Evolutionary conservation across 2,888 invertebrate genomes (phyloP).

Genomic region (Panzeria rudis): DNA sequence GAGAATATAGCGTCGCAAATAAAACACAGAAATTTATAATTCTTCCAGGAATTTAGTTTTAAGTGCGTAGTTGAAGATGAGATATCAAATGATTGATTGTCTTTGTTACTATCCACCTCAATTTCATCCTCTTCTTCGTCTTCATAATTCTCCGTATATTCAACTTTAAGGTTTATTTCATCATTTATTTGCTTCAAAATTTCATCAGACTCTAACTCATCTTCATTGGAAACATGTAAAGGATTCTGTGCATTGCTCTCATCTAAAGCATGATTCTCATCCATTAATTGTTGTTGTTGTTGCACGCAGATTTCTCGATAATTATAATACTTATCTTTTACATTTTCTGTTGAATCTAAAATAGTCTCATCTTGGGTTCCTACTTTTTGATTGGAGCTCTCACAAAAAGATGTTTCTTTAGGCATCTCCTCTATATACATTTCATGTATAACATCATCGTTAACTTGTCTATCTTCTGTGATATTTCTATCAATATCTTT

Average conservation of each 20-base stretch:
- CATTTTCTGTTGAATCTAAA: not conserved
- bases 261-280: not conserved
- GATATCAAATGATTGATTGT: not conserved
- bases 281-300: not conserved
- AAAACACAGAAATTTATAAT: constrained; percentile 51
- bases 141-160: constrained; percentile 34
- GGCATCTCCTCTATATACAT: constrained; percentile 27
- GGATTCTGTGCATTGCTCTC: not conserved
- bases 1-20: constrained; percentile 34
- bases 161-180: constrained; percentile 7
- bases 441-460: constrained; percentile 9
- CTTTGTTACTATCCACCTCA: not conserved
- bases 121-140: constrained; percentile 25
- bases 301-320: not conserved
- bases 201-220: not conserved
- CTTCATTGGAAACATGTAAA: not conserved
- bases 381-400: not conserved
- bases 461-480: not conserved
- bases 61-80: not conserved
- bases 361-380: not conserved
- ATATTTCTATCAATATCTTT: not conserved
- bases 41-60: constrained; percentile 54
- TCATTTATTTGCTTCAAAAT: constrained; percentile 17
- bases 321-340: not conserved
- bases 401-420: constrained; percentile 7